Conservation (phyloP, 2,888 invertebrate genomes). For the Caenorhabditis virilis region DNA sequence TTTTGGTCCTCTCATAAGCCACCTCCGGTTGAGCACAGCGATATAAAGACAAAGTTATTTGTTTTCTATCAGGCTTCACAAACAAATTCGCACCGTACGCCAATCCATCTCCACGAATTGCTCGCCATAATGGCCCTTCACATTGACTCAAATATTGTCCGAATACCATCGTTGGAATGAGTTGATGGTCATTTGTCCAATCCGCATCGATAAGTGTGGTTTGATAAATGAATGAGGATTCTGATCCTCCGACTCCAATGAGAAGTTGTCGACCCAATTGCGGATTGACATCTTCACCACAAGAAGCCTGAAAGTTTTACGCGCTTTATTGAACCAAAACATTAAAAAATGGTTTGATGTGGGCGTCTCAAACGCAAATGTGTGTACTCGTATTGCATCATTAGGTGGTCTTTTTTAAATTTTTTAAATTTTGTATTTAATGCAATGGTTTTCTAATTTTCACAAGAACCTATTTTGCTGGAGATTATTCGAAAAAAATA, state of each 20-base stretch:
- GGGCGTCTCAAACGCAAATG: no score
- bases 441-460: no score
- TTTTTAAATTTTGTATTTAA: no score
- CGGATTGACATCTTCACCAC: slow-evolving; percentile 21
- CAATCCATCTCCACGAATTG: slow-evolving; percentile 84
- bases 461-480: no score
- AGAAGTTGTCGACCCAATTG: slow-evolving; percentile 36
- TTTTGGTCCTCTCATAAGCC: slow-evolving; percentile 81
- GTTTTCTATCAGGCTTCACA: slow-evolving; percentile 75
- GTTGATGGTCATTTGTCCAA: slow-evolving; percentile 75
- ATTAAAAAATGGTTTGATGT: no score
- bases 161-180: slow-evolving; percentile 80
- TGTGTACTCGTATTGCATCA: no score
- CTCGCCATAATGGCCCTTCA: slow-evolving; percentile 75
- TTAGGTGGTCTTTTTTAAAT: no score
- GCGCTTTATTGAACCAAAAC: no score
- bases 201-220: slow-evolving; percentile 77
- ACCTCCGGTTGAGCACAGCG: slow-evolving; percentile 80
- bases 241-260: slow-evolving; percentile 51
- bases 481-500: no score
- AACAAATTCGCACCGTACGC: slow-evolving; percentile 79
- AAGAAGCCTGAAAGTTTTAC: slow-evolving; percentile 5
- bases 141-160: slow-evolving; percentile 85
- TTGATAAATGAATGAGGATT: slow-evolving; percentile 69
- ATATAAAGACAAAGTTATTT: slow-evolving; percentile 78